Percentiles rank a stretch among this genome's conserved stretches.
Conservation (phyloP, 2,113 vertebrate genomes). For the Catharus fuscescens region DNA sequence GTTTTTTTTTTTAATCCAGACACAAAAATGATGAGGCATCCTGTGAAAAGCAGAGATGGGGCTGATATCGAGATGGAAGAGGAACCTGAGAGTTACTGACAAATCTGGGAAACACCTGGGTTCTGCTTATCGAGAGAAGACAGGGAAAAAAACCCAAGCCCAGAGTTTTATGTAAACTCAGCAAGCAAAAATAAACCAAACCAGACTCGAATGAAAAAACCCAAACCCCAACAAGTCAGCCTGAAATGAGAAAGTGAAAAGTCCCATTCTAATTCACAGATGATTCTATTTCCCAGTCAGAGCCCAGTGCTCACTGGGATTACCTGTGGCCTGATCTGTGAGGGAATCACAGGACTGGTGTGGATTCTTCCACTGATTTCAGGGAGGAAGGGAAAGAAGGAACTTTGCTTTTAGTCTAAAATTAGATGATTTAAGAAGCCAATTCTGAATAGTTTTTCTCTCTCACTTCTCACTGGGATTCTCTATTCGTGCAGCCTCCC, state of each 20-base stretch:
- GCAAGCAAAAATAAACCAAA: not conserved
- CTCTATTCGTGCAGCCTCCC: accelerated
- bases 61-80: not conserved
- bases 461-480: not conserved
- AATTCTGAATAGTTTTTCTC: not conserved
- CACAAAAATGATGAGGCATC: not conserved
- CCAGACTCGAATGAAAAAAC: not conserved
- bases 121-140: not conserved
- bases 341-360: accelerated
- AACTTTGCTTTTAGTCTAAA: not conserved
- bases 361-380: not conserved
- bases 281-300: not conserved
- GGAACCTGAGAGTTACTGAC: not conserved
- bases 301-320: not conserved
- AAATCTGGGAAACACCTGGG: not conserved
- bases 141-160: not conserved
- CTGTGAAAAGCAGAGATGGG: not conserved
- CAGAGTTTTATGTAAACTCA: not conserved
- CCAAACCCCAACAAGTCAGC: not conserved
- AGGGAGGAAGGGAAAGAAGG: not conserved
- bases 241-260: not conserved
- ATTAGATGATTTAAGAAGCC: not conserved
- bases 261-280: not conserved
- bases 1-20: not conserved
- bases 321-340: not conserved